Conservation (phyloP, 2,888 invertebrate species). For the Clanis bilineata region DNA sequence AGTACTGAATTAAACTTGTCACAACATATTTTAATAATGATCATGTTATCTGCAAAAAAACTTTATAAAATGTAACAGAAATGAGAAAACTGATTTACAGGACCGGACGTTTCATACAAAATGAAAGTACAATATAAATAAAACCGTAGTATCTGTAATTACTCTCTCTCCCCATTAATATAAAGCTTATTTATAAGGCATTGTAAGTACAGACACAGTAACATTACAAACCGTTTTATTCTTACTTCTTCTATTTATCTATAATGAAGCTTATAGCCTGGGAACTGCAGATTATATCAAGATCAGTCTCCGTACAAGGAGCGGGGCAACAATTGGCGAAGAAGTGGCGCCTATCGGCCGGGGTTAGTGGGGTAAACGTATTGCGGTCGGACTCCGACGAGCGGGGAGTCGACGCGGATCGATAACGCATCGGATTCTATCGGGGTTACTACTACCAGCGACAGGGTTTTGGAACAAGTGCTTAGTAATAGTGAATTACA, state of each 20-base stretch:
- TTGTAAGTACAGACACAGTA: no score
- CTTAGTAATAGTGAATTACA: no score
- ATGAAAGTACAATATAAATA: no score
- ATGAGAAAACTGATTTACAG: no score
- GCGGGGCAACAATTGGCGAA: neutral
- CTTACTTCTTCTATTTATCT: neutral
- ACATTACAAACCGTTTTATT: no score
- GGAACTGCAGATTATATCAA: neutral
- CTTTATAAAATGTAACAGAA: no score
- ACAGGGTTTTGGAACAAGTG: neutral
- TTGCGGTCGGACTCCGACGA: conserved; percentile 46
- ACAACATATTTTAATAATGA: neutral
- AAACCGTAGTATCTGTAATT: no score
- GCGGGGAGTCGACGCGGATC: conserved; percentile 47
- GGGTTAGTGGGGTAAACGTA: conserved; percentile 66
- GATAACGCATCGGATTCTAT: conserved; percentile 51
- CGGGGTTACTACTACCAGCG: conserved; percentile 9
- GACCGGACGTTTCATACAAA: no score
- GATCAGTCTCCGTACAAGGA: neutral
- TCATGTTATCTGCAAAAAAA: neutral
- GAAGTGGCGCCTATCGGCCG: conserved; percentile 48
- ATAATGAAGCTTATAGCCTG: neutral
- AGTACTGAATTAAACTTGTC: neutral
- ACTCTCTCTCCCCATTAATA: no score
- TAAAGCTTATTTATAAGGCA: no score